Evolutionary conservation across 2,797 vertebrate species (phyloP).

Genomic region (Galago senegalensis): DNA sequence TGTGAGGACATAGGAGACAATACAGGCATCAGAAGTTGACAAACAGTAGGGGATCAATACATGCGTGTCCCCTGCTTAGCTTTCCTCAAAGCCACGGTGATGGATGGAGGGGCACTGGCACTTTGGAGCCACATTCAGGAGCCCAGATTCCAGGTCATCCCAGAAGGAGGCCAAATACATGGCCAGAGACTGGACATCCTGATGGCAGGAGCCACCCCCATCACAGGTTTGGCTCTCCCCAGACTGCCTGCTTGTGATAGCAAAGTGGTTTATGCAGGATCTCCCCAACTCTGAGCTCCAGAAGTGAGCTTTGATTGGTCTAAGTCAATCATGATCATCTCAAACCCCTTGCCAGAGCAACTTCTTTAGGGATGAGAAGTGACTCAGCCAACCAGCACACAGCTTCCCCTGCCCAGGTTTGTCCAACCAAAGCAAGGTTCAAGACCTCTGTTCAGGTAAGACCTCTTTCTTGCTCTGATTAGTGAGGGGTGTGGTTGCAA

Average conservation of each 20-base stretch:
- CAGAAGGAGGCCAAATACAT: not conserved
- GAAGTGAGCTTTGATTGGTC: not conserved
- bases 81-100: not conserved
- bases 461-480: not conserved
- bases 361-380: not conserved
- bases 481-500: not conserved
- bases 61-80: not conserved
- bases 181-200: not conserved
- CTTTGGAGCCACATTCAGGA: not conserved
- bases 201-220: rapidly evolving
- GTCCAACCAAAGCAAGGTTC: not conserved
- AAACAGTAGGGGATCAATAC: not conserved
- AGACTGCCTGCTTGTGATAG: not conserved
- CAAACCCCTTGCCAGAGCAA: not conserved
- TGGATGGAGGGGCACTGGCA: too few relatives aligned
- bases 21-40: too few relatives aligned
- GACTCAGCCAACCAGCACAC: not conserved
- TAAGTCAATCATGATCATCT: not conserved
- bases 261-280: too few relatives aligned
- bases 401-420: not conserved
- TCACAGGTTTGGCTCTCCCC: not conserved
- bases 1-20: not conserved
- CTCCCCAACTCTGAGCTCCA: too few relatives aligned
- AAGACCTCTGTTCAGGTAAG: not conserved
- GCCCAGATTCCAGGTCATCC: too few relatives aligned